Base-by-base conservation (phyloP, 1,140 invertebrate genomes). In the Spodoptera litura region DNA sequence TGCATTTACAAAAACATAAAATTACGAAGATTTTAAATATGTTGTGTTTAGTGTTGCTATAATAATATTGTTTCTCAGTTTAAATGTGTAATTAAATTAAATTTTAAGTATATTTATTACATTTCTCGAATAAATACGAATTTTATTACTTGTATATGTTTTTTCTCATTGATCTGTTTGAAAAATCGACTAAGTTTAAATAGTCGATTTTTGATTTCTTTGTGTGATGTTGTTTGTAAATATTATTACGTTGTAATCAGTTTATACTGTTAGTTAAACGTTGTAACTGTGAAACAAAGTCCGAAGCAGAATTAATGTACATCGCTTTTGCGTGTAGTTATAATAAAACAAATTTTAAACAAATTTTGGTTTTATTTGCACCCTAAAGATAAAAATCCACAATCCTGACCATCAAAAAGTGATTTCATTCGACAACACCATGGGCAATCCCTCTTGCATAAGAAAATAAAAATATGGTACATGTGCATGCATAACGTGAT, bases 301-400 rank as follows among this genome's bases (percentile, higher is more conserved):
- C 25, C 20, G 74, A 38, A 79, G 59, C 78, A 74, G 62, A 31
- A 31, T 31, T 3, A 51, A 66, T 66, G 62, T 66, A 66, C 44
- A 66, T 66, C 62, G 62, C 62, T 66, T 66, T 66, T 66, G 62
- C 62, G 62, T 51, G 51, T 66, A 66, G 35, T 51, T 51, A 13
- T 51, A 51, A 51, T 66, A 64, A 66, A 66, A 51, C 2, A 44
- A 52, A 66, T 66, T 66, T 52, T 66, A 25, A 66, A 27, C 11
- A 35, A n/a, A 62, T 64, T 9, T 5, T 59, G 49, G 44, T 66
- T 38, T 66, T 27, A 44, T 66, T 66, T 52, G 9, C 35, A 9
- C 15, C 5, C 15, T 31, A 2, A 2, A 31, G 31, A 31, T 3
- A 31, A 31, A 3, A 31, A 31, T 2, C 1, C 31, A 31, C 4